Evolutionary conservation across 2,797 vertebrate genomes (phyloP), one percentile per base, ranked within the genome.

Genomic region (Paramormyrops hopkinsi): DNA sequence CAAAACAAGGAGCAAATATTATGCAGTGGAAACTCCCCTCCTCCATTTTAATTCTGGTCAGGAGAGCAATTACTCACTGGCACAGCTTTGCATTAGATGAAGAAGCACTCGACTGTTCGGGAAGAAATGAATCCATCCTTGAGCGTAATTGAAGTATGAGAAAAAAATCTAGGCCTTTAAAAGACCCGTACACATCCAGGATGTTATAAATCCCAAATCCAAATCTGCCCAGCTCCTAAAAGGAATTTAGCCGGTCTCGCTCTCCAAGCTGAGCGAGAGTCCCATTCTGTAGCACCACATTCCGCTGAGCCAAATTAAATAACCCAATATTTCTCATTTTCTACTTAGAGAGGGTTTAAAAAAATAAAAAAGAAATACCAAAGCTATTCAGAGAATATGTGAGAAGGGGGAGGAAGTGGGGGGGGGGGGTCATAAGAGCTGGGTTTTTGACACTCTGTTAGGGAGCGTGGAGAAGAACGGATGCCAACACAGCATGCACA

Each of bases 41-140:
- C 46, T 46, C 79, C 83, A 50, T 25, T 85, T 85, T 79, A 37
- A 14, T 85, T 50, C 44, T 86, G 85, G 50, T 56, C 50, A 86
- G 14, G 85, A 86, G 85, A 86, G 50, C 50, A 86, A 86, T 86
- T 56, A 86, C 29, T 33, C 53, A 51, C 85, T 54, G 29, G 48
- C 85, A 56, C 85, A 4, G 51, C 50, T 37, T 79, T 37, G 73
- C 17, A 56, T 54, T 86, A 51, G 11, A 86, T 53, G 50, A 86
- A 86, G 85, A 86, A 86, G 19, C 85, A 54, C 14, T 86, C 85
- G 50, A 86, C 50, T 29, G 50, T 86, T 86, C 25, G 53, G 51
- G 53, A 87, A 56, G 51, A 54, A 87, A 87, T 87, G 83, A 50
- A 85, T 85, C 83, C 50, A 84, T 44, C 22, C 44, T 54, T 54